Evolutionary conservation across 2,888 invertebrate genomes (phyloP), one percentile per base, ranked within the genome.

Genomic region (Dascillus cervinus): DNA sequence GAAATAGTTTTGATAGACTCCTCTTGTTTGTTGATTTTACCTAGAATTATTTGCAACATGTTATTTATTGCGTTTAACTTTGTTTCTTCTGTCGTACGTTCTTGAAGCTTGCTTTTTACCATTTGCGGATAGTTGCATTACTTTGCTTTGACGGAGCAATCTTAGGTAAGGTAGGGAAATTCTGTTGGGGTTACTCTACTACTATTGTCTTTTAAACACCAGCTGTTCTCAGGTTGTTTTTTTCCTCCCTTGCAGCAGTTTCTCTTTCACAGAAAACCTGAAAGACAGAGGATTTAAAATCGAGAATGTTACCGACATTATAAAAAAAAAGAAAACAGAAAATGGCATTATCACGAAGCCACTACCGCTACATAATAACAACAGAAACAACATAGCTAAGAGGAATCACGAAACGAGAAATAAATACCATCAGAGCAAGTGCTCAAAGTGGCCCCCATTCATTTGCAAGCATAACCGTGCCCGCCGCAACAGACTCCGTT

Each of bases 1-100:
- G 26, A 14, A 21, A 24, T 31, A 11, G 25, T 17, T 31, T 31
- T 31, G 6, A 31, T 31, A n/a, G 31, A 31, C 5, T 31, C 25
- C 8, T 31, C 31, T 30, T 30, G 30, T 9, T 31, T 26, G 3
- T 31, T 10, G 12, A 31, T 17, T 31, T 30, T 31, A 20, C 12
- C 31, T 15, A 31, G 26, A 19, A 31, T 26, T 31, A 13, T 13
- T 20, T 28, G 28, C 19, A 28, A 28, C 13, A 13, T 28, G 19
- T 28, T 28, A 9, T 28, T 28, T 9, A 28, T 28, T 28, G 19
- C 20, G 8, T 19, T 9, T 9, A 28, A 21, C 3, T 19, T 6
- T 3, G 20, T 8, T 28, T 28, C 12, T 11, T 28, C 12, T 10
- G 14, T 20, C 19, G n/a, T 33, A 14, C 8, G 3, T 29, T 22